Evolutionary conservation across 2,888 invertebrate genomes (phyloP), one percentile per base, ranked within the genome.

Genomic region (Clepsis dumicolana): DNA sequence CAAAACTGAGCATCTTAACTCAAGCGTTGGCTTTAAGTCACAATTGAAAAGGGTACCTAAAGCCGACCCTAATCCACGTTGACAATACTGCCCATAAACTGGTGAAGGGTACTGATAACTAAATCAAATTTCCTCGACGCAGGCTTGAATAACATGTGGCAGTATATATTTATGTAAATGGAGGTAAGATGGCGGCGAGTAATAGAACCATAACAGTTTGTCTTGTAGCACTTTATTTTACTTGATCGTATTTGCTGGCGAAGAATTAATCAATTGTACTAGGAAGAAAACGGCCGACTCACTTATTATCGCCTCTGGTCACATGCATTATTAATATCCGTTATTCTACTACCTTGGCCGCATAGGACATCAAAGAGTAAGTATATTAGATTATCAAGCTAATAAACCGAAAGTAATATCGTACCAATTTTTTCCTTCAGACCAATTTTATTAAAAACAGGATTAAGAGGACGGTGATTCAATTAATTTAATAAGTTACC

Each of bases 21-120:
- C 61, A 44, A 71, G 65, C 64, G 62, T 27, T 48, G 56, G 69
- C 71, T 76, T 75, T 71, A 71, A 71, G 71, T 71, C 64, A 57
- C 66, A 70, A 65, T 73, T 78, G 74, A 76, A 76, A 75, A 76
- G 73, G 74, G 56, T 67, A 65, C 63, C 48, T 52, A 44, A 61
- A 66, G 60, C 66, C 67, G 70, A 70, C 74, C 73, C 74, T 78
- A 77, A 81, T 80, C 78, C 75, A 70, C 74, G 76, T 73, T 75
- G 75, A 77, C 77, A 78, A 76, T 75, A 73, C 74, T 76, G 29
- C 69, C 75, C 75, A 75, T 77, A 79, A 77, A 80, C 77, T 76
- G 74, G 73, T 75, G 72, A 74, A 73, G 75, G 74, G 75, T 73
- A 75, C 72, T 75, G 73, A 77, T 75, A 74, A 72, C 75, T 77